Evolutionary conservation across 2,797 vertebrate genomes (phyloP), one percentile per base, ranked within the genome.

Genomic region (Pogonophryne albipinna): DNA sequence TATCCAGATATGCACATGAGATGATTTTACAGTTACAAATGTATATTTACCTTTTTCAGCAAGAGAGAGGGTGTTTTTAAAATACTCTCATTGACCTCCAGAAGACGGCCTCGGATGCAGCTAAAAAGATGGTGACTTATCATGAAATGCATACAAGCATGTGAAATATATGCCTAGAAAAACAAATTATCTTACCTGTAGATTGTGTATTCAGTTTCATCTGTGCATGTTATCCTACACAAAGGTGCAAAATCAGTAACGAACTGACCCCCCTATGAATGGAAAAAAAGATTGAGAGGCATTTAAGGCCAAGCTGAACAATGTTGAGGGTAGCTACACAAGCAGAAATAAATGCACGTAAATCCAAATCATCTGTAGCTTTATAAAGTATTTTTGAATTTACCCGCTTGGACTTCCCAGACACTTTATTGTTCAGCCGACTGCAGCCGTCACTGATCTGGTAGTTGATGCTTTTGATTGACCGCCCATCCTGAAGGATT

Each of bases 321-420:
- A 19, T 16, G 1, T 31, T 5, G 44, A 6, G 38, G 2, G 0
- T 27, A 31, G 7, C 38, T 4, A 27, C 1, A 68, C 3, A 19
- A 27, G 11, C 46, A 65, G 4, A 68, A 12, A 72, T 19, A 0
- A 1, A 2, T 50, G 2, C 7, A 45, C 10, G 38, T 5, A 14
- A 4, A 55, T 0, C 4, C 66, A 53, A 74, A 65, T 19, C 4
- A 69, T 42, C 3, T 10, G 23, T 31, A 62, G 42, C 31, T 51
- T 41, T 4, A 16, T 20, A 4, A 53, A 45, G 4, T 73, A 12
- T 41, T 3, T 3, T 15, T 57, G 9, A 53, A 57, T 8, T 85
- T 94, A 99, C 98, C 96, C 97, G 92, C 90, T 99, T 99, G 60
- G 97, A 98, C 71, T 99, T 99, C 64, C 98, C 98, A 45, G 97